Evolutionary conservation across 2,797 vertebrate genomes (phyloP).

Genomic region (Peromyscus nudipes): DNA sequence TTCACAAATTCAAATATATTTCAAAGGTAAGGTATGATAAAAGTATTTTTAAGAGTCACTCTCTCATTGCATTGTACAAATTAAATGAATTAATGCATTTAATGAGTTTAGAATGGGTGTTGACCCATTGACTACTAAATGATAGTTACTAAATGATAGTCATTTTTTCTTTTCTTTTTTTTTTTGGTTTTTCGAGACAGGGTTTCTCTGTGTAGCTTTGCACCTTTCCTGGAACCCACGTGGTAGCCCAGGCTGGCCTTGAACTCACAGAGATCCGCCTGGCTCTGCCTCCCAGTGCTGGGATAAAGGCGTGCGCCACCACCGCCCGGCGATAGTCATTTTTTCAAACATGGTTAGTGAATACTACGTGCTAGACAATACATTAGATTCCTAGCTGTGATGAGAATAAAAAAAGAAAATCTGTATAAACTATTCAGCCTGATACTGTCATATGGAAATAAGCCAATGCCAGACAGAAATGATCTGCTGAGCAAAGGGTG

Average conservation of each 20-base stretch:
- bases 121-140: not conserved
- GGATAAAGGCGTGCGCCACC: too few relatives aligned
- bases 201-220: too few relatives aligned
- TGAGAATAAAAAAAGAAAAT: conserved; percentile 48
- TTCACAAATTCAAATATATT: not conserved
- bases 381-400: not conserved
- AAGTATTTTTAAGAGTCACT: not conserved
- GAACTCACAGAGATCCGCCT: too few relatives aligned
- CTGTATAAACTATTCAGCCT: not conserved
- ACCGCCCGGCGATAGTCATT: too few relatives aligned
- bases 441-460: not conserved
- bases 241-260: too few relatives aligned
- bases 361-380: not conserved
- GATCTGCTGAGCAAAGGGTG: conserved; percentile 1
- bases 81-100: not conserved
- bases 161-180: too few relatives aligned
- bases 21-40: not conserved
- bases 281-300: too few relatives aligned
- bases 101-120: conserved; percentile 44
- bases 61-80: not conserved
- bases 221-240: too few relatives aligned
- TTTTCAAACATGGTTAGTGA: conserved; percentile 24
- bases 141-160: not conserved
- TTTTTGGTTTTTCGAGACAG: too few relatives aligned
- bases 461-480: not conserved